phyloP scores from a whole-genome alignment of 2,113 vertebrate species.

The Dicerorhinus sumatrensis region DNA sequence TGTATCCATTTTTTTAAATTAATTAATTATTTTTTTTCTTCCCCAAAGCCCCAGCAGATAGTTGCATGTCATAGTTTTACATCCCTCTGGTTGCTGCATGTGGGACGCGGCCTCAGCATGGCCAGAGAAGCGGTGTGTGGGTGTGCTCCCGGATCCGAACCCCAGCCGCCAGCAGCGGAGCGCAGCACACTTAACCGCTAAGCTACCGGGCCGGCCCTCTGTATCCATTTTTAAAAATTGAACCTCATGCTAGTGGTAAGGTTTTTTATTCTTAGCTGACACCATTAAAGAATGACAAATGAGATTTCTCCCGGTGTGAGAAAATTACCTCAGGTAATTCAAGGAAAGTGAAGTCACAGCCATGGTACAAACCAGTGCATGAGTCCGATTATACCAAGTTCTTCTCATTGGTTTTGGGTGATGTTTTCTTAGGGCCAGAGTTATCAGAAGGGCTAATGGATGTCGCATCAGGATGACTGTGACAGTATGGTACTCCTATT shows the following conservation, averaged over 20 bases:
- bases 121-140: too few relatives aligned
- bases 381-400: background rate
- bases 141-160: too few relatives aligned
- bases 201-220: too few relatives aligned
- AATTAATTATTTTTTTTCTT: too few relatives aligned
- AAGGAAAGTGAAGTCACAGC: slow-evolving; percentile 1
- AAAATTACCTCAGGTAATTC: slow-evolving; percentile 38
- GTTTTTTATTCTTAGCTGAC: slow-evolving; percentile 32
- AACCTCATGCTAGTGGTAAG: background rate
- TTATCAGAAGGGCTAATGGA: background rate
- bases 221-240: background rate
- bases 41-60: too few relatives aligned
- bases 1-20: background rate
- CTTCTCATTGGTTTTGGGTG: background rate
- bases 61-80: too few relatives aligned
- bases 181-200: too few relatives aligned
- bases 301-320: background rate
- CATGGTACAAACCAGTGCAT: background rate
- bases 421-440: background rate
- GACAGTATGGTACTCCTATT: background rate
- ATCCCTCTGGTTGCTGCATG: too few relatives aligned
- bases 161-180: too few relatives aligned
- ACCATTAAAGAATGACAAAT: background rate
- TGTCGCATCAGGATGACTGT: background rate
- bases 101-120: too few relatives aligned